phyloP scores from a whole-genome alignment of 2,888 invertebrate species.

The Dimorphilus gyrociliatus region DNA sequence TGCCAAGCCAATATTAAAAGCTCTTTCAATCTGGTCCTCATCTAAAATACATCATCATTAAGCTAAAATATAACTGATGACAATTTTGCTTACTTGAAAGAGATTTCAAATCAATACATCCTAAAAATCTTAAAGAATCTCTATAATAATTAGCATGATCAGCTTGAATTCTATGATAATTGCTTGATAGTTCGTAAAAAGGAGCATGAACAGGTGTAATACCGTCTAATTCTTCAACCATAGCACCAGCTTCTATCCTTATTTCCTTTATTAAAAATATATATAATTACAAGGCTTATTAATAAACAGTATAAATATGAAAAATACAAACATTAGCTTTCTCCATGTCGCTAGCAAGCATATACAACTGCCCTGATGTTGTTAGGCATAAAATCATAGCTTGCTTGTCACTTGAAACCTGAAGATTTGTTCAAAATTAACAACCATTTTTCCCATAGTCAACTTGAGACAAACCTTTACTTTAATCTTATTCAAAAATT shows the following conservation, averaged over 20 bases:
- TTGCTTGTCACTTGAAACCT: too few relatives aligned
- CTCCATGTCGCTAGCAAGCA: too few relatives aligned
- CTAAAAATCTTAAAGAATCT: slow-evolving; percentile 63
- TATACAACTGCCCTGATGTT: too few relatives aligned
- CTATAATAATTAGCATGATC: slow-evolving; percentile 81
- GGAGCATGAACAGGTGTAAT: slow-evolving; percentile 81
- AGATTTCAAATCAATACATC: slow-evolving; percentile 54
- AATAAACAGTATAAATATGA: neutral
- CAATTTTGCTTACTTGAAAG: slow-evolving; percentile 38
- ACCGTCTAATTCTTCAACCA: slow-evolving; percentile 74
- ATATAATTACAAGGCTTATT: neutral
- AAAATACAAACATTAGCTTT: too few relatives aligned
- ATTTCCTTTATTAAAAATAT: slow-evolving; percentile 44
- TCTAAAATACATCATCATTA: slow-evolving; percentile 10
- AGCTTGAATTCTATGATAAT: slow-evolving; percentile 58
- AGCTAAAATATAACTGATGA: neutral
- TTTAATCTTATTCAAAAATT: slow-evolving; percentile 73
- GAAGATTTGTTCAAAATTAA: too few relatives aligned
- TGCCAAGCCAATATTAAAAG: slow-evolving; percentile 78
- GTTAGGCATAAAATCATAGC: too few relatives aligned
- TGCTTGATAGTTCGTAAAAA: slow-evolving; percentile 79
- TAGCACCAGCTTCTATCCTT: slow-evolving; percentile 66
- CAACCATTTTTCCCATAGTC: too few relatives aligned
- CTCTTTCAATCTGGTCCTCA: slow-evolving; percentile 42
- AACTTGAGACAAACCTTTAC: too few relatives aligned